Percentiles rank a stretch among this genome's conserved stretches.
Conservation (phyloP, 2,888 invertebrate species). For the Ectemnius continuus region DNA sequence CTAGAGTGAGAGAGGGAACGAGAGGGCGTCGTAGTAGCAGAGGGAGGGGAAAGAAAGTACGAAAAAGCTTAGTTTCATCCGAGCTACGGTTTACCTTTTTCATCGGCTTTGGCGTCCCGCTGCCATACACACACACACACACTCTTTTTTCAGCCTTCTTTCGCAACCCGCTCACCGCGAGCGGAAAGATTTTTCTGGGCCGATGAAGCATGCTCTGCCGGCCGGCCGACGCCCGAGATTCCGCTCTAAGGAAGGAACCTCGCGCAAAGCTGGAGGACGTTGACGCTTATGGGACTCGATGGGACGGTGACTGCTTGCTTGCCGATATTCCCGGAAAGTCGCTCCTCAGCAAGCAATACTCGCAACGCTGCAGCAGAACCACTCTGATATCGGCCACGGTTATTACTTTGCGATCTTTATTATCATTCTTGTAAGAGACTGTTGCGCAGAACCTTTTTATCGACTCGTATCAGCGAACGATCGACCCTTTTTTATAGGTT, state of each 20-base stretch:
- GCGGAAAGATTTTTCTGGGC: conserved; percentile 62
- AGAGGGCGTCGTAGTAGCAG: too few relatives aligned
- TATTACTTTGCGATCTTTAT: too few relatives aligned
- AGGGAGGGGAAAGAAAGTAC: too few relatives aligned
- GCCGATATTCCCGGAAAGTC: neutral
- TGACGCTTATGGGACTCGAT: neutral
- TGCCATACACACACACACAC: conserved; percentile 10
- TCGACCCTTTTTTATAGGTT: too few relatives aligned
- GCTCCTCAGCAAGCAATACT: too few relatives aligned
- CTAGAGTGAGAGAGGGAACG: too few relatives aligned
- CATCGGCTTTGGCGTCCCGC: conserved; percentile 47
- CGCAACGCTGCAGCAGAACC: too few relatives aligned
- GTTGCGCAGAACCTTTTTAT: too few relatives aligned
- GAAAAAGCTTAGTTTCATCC: conserved; percentile 12
- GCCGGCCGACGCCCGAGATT: conserved; percentile 9
- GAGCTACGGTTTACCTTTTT: conserved; percentile 47
- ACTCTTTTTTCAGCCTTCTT: conserved; percentile 10
- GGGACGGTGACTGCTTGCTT: neutral
- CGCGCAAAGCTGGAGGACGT: conserved; percentile 17
- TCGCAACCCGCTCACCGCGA: conserved; percentile 8
- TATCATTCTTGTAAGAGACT: too few relatives aligned
- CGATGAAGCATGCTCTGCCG: conserved; percentile 65
- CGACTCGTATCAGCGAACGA: too few relatives aligned
- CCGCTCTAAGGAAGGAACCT: conserved; percentile 17
- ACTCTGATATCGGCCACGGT: too few relatives aligned